Percentiles rank a stretch among this genome's conserved stretches.
phyloP scores from a whole-genome alignment of 2,113 vertebrate genomes.

The Varanus salvator region DNA sequence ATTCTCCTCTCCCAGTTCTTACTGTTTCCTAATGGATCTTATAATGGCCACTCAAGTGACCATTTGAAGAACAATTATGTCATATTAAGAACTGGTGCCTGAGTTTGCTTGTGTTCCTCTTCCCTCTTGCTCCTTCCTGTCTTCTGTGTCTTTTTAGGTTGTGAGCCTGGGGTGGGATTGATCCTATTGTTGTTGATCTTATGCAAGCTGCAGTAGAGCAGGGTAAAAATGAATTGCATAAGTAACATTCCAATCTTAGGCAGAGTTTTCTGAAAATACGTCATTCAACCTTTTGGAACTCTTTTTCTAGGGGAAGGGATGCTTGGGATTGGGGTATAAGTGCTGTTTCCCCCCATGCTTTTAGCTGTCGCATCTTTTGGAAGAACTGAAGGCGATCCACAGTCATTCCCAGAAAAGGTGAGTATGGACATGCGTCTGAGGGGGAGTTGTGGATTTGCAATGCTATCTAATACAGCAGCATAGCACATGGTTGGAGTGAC shows the following conservation, averaged over 20 bases:
- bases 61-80: neutral
- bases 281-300: neutral
- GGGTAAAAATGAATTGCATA: neutral
- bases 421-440: neutral
- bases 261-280: neutral
- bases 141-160: neutral
- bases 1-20: too few species aligned
- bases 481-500: neutral
- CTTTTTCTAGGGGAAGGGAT: neutral
- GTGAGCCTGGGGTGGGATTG: too few species aligned
- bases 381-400: constrained; percentile 83
- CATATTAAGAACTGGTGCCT: neutral
- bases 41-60: neutral
- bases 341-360: constrained; percentile 34
- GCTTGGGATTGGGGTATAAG: neutral
- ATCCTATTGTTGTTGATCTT: neutral
- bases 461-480: neutral
- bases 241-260: constrained; percentile 1
- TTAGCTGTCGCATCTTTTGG: constrained; percentile 86
- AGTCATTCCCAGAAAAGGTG: constrained; percentile 88
- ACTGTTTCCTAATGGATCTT: neutral
- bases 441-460: too few species aligned
- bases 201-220: neutral
- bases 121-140: neutral
- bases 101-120: neutral